Evolutionary conservation across 2,888 invertebrate species (phyloP), one percentile per base, ranked within the genome.

Genomic region (Trichogramma dendrolimi): DNA sequence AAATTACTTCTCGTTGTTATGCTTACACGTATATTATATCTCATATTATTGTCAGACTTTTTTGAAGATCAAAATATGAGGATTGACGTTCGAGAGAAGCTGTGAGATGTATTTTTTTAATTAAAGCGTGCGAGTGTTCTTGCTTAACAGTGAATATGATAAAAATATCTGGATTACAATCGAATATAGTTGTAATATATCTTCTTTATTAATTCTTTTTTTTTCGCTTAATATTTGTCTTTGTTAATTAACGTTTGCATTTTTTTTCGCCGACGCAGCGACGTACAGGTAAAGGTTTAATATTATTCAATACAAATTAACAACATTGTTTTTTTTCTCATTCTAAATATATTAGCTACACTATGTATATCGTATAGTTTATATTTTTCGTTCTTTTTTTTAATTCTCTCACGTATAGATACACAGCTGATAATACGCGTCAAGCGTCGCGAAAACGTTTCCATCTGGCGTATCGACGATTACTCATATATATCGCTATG

Each of bases 281-380:
- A 62, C 49, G 58, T 65, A 62, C 56, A 65, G 57, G 69, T 68
- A 71, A 71, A 59, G 70, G 69, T 70, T 72, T 73, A 72, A 73
- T 73, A 71, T 61, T 71, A 69, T 70, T 72, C 72, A 72, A 73
- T 73, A 74, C 71, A 74, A 75, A 72, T 75, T 72, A 75, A 73
- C 71, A 73, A 73, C 73, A 72, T 72, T 68, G 67, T 70, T 71
- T 70, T 60, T 57, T 66, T 66, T 27, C 27, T 27, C 27, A 27
- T 27, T 27, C 27, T 27, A 27, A 27, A 67, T 70, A 71, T 70
- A 68, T 62, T 72, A 69, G 70, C 72, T 74, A 73, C 71, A 70
- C 67, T 71, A 71, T 71, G 71, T 72, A 27, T 27, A 27, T 27
- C 27, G 27, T 27, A 73, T 68, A 70, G 66, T 68, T 62, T 66